Evolutionary conservation across 2,797 vertebrate species (phyloP).

Genomic region (Cyprinella venusta): DNA sequence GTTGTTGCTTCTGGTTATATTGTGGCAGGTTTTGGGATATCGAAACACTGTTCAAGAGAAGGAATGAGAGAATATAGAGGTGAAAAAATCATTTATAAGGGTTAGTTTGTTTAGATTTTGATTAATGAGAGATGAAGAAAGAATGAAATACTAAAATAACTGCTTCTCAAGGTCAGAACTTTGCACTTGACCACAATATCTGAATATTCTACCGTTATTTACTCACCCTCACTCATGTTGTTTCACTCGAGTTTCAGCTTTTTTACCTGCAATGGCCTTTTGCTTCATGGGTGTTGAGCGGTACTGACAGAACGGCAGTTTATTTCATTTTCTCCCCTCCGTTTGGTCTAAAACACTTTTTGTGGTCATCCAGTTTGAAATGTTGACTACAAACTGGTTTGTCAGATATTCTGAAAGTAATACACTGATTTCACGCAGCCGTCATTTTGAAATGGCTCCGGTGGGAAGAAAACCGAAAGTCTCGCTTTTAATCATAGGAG

Average conservation of each 20-base stretch:
- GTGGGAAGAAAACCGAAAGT: no score
- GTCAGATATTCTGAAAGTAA: background rate
- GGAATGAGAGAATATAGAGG: conserved; percentile 7
- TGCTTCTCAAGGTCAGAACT: background rate
- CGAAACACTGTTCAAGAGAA: background rate
- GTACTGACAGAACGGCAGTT: background rate
- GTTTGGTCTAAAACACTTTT: background rate
- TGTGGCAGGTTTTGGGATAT: background rate
- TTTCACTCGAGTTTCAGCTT: background rate
- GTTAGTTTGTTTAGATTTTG: conserved; percentile 12
- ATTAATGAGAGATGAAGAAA: background rate
- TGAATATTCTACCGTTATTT: background rate
- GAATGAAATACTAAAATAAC: conserved; percentile 11
- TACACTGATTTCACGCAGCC: no score
- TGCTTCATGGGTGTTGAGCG: background rate
- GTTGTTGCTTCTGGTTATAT: conserved; percentile 4
- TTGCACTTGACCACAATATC: background rate
- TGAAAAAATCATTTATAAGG: background rate
- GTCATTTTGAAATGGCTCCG: no score
- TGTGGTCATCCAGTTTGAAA: background rate
- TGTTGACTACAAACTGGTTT: background rate
- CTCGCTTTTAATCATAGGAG: no score
- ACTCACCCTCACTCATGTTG: background rate
- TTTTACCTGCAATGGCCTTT: no score
- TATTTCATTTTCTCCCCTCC: no score